Base-by-base conservation (phyloP, 2,888 invertebrate genomes). In the Hyposoter dolosus region DNA sequence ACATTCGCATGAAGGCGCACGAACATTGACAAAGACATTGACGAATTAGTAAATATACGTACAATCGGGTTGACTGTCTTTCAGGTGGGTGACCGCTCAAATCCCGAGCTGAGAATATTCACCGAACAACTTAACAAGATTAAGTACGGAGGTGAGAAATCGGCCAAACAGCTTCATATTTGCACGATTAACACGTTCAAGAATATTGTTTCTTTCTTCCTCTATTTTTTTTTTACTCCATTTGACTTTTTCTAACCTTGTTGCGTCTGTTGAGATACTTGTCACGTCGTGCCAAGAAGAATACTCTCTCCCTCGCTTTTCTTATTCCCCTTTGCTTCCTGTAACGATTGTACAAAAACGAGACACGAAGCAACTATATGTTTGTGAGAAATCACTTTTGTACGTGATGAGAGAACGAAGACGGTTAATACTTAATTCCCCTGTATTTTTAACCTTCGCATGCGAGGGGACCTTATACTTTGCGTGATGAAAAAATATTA, bases 101-200 rank as follows among this genome's bases (percentile, higher is more conserved):
- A 99, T 95, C 97, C 98, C 53, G 98, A 98, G 94, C 95, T 99
- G 88, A 96, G 98, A 93, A 96, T 98, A 95, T 95, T 99, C 93
- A 98, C 98, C 82, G 98, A 98, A 94, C 98, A 98, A 94, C 95
- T 99, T 94, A 98, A 98, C 94, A 97, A 97, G 95, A 98, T 99
- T 91, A 97, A 97, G 94, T 98, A 97, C 93, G 98, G 98, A 94
- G 98, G 98, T 97, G 95, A 95, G 96, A 94, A 79, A 84, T 75
- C 47, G 23, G 19, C n/a, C 72, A 40, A 35, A n/a, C 40, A 78
- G 75, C 66, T 74, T 63, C 40, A 65, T 80, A 72, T 80, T 76
- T 69, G 56, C 76, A 76, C 80, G 72, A 75, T 80, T 75, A 47
- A 53, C 68, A 71, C 75, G 69, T 63, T 60, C 19, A 45, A 19